Conservation (phyloP, 30 jellyfish, hydroid and myxozoan species). For the Nemopilema nomurai region DNA sequence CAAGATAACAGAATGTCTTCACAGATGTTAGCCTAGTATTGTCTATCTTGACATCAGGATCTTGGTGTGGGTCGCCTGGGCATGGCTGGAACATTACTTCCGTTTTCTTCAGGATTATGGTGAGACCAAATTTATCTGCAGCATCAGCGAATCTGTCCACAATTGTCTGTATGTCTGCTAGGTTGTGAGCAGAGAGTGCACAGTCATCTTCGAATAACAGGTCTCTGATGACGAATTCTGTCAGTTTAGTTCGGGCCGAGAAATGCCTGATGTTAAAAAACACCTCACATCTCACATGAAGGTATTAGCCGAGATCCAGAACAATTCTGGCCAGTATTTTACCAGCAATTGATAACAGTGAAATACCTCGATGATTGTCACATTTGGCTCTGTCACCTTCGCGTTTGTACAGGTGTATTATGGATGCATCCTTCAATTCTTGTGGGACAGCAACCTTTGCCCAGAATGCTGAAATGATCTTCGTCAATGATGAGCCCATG, state of each 20-base stretch:
- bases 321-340: no score
- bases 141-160: neutral
- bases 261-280: neutral
- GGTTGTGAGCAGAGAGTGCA: slow-evolving; percentile 2
- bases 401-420: no score
- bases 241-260: neutral
- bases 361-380: no score
- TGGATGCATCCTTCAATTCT: no score
- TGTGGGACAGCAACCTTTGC: no score
- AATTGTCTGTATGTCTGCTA: neutral
- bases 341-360: no score
- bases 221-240: neutral
- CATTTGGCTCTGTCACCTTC: no score
- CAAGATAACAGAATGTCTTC: neutral
- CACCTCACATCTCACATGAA: neutral
- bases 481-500: no score
- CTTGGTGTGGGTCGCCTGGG: neutral
- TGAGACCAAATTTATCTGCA: neutral
- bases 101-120: slow-evolving; percentile 8
- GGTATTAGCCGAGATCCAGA: no score
- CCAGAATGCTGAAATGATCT: no score
- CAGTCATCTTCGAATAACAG: slow-evolving; percentile 25
- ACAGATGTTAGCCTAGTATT: neutral
- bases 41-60: neutral
- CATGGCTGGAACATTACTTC: slow-evolving; percentile 16